Conservation (phyloP, 2,797 vertebrate species). For the Pachyuromys duprasi region DNA sequence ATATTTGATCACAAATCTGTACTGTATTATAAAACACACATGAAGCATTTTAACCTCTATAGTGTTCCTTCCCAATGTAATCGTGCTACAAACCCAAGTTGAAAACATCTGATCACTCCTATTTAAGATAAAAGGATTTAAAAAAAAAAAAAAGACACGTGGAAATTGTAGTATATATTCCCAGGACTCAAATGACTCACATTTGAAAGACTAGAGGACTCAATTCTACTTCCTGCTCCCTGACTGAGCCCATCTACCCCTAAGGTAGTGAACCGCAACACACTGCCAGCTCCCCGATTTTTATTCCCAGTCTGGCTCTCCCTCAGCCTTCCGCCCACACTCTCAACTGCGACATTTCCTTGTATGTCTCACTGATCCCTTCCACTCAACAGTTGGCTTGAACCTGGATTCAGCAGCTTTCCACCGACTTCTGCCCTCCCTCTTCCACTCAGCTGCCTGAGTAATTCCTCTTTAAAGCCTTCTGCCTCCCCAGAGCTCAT, state of each 20-base stretch:
- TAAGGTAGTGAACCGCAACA: slow-evolving; percentile 11
- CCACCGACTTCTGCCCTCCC: not conserved
- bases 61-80: slow-evolving; percentile 38
- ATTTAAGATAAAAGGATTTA: not conserved
- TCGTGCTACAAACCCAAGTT: slow-evolving; percentile 24
- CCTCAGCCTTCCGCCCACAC: not conserved
- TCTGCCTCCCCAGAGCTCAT: not conserved
- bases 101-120: not conserved
- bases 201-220: not conserved
- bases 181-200: not conserved
- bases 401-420: not conserved
- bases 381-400: slow-evolving; percentile 16
- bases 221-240: not conserved
- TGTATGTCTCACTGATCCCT: not conserved
- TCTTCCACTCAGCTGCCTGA: not conserved
- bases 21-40: not conserved
- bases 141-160: not conserved
- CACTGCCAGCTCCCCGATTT: not conserved
- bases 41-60: not conserved
- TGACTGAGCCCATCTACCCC: not conserved
- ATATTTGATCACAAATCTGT: not conserved
- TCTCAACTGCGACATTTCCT: slow-evolving; percentile 28
- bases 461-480: not conserved
- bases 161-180: slow-evolving; percentile 11
- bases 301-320: not conserved